phyloP scores from a whole-genome alignment of 2,797 vertebrate species.

The Acridotheres tristis region DNA sequence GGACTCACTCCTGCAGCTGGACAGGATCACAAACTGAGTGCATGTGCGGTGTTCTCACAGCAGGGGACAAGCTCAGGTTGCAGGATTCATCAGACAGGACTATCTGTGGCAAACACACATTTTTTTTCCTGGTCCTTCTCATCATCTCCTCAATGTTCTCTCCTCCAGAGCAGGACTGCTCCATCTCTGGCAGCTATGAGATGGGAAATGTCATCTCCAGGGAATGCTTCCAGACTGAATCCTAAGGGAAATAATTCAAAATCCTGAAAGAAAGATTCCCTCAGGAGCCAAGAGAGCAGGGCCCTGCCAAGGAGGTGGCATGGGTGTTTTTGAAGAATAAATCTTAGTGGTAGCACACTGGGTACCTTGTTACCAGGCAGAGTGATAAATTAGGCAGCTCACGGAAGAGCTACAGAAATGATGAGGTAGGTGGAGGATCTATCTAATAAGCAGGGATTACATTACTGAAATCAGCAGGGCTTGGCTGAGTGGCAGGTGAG shows the following conservation, averaged over 20 bases:
- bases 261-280: background rate
- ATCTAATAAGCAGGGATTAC: conserved; percentile 54
- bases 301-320: background rate
- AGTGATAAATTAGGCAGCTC: conserved; percentile 59
- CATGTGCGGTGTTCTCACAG: background rate
- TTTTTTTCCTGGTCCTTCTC: background rate
- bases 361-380: conserved; percentile 51
- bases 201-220: background rate
- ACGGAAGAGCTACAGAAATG: conserved; percentile 52
- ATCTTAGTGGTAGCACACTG: background rate
- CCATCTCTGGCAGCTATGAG: background rate
- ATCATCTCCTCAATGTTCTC: background rate
- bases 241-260: background rate
- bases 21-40: background rate
- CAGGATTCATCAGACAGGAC: background rate
- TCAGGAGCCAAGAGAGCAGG: conserved; percentile 1
- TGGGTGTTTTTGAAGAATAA: conserved; percentile 36
- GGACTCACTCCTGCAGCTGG: background rate
- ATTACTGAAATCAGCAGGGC: conserved; percentile 40
- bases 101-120: background rate
- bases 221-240: background rate
- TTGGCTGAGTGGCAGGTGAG: conserved; percentile 21
- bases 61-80: background rate
- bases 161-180: background rate
- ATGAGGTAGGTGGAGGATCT: conserved; percentile 60